Evolutionary conservation across 1,140 invertebrate genomes (phyloP).

Genomic region (Leptoteleia sp.): DNA sequence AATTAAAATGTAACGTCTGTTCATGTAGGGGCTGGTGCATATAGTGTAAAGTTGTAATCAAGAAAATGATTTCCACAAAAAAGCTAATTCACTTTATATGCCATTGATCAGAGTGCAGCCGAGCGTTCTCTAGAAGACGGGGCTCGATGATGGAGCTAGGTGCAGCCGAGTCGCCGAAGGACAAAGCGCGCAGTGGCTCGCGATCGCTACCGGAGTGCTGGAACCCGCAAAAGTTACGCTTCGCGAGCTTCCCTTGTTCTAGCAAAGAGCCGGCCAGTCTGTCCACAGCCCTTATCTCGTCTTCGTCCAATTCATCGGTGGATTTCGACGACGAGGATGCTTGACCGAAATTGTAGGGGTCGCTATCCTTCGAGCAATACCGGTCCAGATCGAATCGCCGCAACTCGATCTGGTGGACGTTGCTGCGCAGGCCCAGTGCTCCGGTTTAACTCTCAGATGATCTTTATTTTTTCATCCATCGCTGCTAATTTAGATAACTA

Average conservation of each 20-base stretch:
- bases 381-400: conserved; percentile 67
- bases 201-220: conserved; percentile 78
- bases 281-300: conserved; percentile 76
- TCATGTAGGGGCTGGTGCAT: conserved; percentile 36
- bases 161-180: conserved; percentile 73
- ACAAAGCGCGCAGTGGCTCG: conserved; percentile 71
- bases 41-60: neutral
- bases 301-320: conserved; percentile 79
- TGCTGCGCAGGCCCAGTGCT: conserved; percentile 75
- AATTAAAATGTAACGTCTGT: neutral
- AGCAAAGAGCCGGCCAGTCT: conserved; percentile 72
- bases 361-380: conserved; percentile 71
- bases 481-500: conserved; percentile 22
- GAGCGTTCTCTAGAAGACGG: conserved; percentile 67
- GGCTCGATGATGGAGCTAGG: conserved; percentile 81
- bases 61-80: no score
- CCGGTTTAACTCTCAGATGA: conserved; percentile 69
- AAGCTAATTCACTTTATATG: neutral
- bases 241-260: conserved; percentile 73
- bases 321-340: conserved; percentile 77
- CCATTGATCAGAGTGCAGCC: conserved; percentile 30
- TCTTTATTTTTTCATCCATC: conserved; percentile 51
- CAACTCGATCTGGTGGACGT: conserved; percentile 69
- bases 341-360: conserved; percentile 74
- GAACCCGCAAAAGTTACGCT: conserved; percentile 73